Evolutionary conservation across 2,797 vertebrate species (phyloP).

Genomic region (Gambusia yucatana): DNA sequence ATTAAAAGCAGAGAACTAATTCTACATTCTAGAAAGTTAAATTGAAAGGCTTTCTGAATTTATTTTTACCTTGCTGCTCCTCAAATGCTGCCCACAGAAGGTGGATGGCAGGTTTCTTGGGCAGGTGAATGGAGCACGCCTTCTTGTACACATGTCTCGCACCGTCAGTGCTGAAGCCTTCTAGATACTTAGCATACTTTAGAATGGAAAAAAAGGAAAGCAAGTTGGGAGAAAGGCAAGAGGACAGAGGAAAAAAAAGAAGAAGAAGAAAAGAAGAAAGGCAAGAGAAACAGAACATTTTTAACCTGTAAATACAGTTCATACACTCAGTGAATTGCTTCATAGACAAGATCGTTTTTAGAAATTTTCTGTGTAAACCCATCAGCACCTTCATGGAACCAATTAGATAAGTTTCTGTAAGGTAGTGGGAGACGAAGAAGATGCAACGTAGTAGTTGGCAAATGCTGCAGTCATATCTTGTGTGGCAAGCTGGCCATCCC

Average conservation of each 20-base stretch:
- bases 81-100: slow-evolving; percentile 98
- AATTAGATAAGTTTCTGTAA: slow-evolving; percentile 99
- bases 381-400: slow-evolving; percentile 99
- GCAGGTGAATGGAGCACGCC: slow-evolving; percentile 92
- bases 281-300: slow-evolving; percentile 71
- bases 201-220: slow-evolving; percentile 85
- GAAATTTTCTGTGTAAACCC: slow-evolving; percentile 99
- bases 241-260: slow-evolving; percentile 70
- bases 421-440: slow-evolving; percentile 99
- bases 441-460: slow-evolving; percentile 99
- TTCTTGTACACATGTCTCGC: slow-evolving; percentile 97
- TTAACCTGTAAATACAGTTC: slow-evolving; percentile 75
- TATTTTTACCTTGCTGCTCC: slow-evolving; percentile 92
- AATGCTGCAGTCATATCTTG: slow-evolving; percentile 99
- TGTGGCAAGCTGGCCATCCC: slow-evolving; percentile 99
- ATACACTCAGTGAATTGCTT: slow-evolving; percentile 84
- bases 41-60: too few relatives aligned
- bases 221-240: slow-evolving; percentile 69
- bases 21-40: background rate
- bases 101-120: slow-evolving; percentile 93
- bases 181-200: slow-evolving; percentile 99
- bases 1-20: background rate
- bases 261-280: slow-evolving; percentile 59
- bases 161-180: slow-evolving; percentile 95
- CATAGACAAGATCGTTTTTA: slow-evolving; percentile 96